phyloP scores from a whole-genome alignment of 2,888 invertebrate species.

The Synanthedon vespiformis region DNA sequence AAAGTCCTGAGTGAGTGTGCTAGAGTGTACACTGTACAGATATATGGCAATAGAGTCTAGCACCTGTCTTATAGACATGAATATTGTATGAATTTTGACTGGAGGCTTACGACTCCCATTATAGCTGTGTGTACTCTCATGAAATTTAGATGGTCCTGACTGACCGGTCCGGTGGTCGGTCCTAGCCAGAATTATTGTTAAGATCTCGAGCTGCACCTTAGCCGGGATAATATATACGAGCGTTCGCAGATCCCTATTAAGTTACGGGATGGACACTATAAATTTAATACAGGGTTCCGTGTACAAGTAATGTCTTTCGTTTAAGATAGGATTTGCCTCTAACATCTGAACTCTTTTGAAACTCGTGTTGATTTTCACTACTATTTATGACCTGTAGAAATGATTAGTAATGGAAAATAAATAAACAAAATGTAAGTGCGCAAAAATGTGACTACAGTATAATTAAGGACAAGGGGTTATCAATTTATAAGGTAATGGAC shows the following conservation, averaged over 20 bases:
- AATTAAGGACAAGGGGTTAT: too few species aligned
- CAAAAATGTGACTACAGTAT: too few species aligned
- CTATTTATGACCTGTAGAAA: too few species aligned
- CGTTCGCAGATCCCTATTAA: not conserved
- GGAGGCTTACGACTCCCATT: slow-evolving; percentile 2
- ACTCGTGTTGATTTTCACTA: too few species aligned
- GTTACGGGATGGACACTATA: not conserved
- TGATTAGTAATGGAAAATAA: too few species aligned
- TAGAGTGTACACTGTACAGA: too few species aligned
- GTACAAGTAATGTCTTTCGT: too few species aligned
- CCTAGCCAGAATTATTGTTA: not conserved
- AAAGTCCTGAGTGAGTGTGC: too few species aligned
- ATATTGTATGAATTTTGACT: slow-evolving; percentile 9
- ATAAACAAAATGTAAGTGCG: too few species aligned
- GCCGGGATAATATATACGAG: not conserved
- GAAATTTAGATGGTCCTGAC: slow-evolving; percentile 4
- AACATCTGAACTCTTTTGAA: too few species aligned
- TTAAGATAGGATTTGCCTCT: too few species aligned
- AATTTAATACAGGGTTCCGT: not conserved
- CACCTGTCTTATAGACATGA: slow-evolving; percentile 2
- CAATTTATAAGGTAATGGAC: too few species aligned
- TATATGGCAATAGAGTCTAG: not conserved
- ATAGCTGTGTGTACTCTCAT: slow-evolving; percentile 5
- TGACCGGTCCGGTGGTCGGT: not conserved
- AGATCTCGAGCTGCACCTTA: not conserved